Evolutionary conservation across 2,797 vertebrate species (phyloP).

Genomic region (Rhyacichthys aspro): DNA sequence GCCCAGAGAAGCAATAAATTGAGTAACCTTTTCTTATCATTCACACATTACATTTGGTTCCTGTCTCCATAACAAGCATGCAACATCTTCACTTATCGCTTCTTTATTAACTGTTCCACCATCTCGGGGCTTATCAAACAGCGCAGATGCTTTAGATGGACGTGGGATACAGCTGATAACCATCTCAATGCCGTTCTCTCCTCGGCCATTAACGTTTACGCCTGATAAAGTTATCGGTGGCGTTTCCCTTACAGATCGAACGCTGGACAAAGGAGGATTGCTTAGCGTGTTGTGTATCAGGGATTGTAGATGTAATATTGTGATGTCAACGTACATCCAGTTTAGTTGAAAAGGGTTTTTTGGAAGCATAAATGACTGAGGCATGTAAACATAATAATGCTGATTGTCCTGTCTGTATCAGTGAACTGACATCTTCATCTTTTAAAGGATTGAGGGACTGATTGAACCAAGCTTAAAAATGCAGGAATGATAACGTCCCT

Average conservation of each 20-base stretch:
- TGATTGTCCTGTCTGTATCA: too few relatives aligned
- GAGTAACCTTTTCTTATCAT: conserved; percentile 62
- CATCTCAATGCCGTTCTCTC: conserved; percentile 9
- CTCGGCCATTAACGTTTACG: conserved; percentile 9
- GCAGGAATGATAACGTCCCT: not conserved
- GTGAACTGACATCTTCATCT: conserved; percentile 11
- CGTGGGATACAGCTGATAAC: conserved; percentile 36
- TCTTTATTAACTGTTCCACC: conserved; percentile 63
- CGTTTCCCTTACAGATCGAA: not conserved
- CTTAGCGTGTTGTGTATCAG: conserved; percentile 38
- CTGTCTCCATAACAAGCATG: conserved; percentile 49
- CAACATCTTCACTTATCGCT: conserved; percentile 55
- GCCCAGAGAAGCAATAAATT: conserved; percentile 46
- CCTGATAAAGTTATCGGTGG: conserved; percentile 8
- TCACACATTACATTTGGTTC: conserved; percentile 43
- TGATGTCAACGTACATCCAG: not conserved
- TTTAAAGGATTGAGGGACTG: not conserved
- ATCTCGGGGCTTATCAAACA: conserved; percentile 48
- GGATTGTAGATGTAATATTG: not conserved
- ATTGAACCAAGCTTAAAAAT: conserved; percentile 11
- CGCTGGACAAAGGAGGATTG: conserved; percentile 38
- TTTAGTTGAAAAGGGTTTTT: too few relatives aligned
- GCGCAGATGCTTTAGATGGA: conserved; percentile 20
- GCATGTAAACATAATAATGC: too few relatives aligned
- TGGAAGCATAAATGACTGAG: not conserved